These are phyloP conservation scores for Silurus lanzhouensis DNA, from an alignment of 2,797 vertebrate species.

Conservation along the genomic window DNA sequence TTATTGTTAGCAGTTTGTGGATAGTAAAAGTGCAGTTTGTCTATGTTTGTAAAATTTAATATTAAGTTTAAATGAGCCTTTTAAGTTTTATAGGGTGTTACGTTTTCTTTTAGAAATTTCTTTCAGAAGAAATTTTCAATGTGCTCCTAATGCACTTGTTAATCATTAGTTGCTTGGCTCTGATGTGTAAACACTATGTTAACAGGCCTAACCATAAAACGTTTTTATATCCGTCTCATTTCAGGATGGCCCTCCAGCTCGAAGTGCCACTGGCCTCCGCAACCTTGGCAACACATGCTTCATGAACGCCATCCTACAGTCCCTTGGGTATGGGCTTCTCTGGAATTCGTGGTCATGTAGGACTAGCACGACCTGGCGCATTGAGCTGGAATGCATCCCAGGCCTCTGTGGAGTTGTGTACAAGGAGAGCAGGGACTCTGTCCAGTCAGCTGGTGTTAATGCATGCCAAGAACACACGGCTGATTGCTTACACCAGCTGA, in stretches of 20 bases:
- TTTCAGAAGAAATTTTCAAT: background rate
- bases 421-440: slow-evolving; percentile 52
- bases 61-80: no score
- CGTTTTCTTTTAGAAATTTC: no score
- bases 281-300: slow-evolving; percentile 98
- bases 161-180: slow-evolving; percentile 4
- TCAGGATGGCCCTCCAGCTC: slow-evolving; percentile 80
- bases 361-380: slow-evolving; percentile 45
- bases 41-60: background rate
- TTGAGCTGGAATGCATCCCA: slow-evolving; percentile 24
- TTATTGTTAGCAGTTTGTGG: background rate
- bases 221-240: slow-evolving; percentile 34
- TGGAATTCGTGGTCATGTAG: slow-evolving; percentile 8
- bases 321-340: slow-evolving; percentile 84
- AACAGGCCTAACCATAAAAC: slow-evolving; percentile 5
- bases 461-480: slow-evolving; percentile 60
- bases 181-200: background rate
- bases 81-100: no score
- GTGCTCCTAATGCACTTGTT: background rate
- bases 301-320: slow-evolving; percentile 99
- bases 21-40: no score
- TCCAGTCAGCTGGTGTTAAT: slow-evolving; percentile 70
- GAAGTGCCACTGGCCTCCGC: slow-evolving; percentile 91
- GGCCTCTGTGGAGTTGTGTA: slow-evolving; percentile 51
- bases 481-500: slow-evolving; percentile 56